Percentiles rank a stretch among this genome's conserved stretches.
Conservation (phyloP, 30 jellyfish, hydroid and myxozoan species). For the Hydractinia symbiolongicarpus region DNA sequence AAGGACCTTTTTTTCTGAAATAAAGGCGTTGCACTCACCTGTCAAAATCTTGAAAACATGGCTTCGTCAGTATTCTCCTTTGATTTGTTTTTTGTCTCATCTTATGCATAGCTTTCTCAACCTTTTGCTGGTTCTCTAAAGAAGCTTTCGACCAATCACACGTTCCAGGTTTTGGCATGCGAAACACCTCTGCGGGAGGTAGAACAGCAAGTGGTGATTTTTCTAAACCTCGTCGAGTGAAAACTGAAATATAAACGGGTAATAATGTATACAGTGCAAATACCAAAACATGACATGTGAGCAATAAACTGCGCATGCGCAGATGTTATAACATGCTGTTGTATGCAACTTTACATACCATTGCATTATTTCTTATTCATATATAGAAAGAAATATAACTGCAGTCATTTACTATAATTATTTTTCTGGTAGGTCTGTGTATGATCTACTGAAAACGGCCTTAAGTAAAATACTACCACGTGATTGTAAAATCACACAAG, state of each 20-base stretch:
- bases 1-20: background rate
- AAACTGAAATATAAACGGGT: conserved; percentile 25
- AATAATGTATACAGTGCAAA: background rate
- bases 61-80: conserved; percentile 82
- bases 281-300: background rate
- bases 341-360: no score
- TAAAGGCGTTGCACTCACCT: conserved; percentile 32
- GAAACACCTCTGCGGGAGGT: conserved; percentile 43
- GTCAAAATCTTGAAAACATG: conserved; percentile 95
- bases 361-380: no score
- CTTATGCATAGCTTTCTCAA: conserved; percentile 52
- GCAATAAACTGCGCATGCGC: background rate
- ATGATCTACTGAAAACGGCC: no score
- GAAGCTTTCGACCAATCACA: conserved; percentile 49
- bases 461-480: no score
- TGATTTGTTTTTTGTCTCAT: conserved; percentile 65
- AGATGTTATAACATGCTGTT: background rate
- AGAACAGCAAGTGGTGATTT: conserved; percentile 55
- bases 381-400: no score
- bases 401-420: no score
- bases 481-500: no score
- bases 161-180: conserved; percentile 61
- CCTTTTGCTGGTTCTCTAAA: conserved; percentile 30
- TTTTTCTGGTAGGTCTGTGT: no score
- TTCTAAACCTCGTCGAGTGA: conserved; percentile 78